Conservation (phyloP, 1,140 invertebrate species). For the Drosophila hydei region DNA sequence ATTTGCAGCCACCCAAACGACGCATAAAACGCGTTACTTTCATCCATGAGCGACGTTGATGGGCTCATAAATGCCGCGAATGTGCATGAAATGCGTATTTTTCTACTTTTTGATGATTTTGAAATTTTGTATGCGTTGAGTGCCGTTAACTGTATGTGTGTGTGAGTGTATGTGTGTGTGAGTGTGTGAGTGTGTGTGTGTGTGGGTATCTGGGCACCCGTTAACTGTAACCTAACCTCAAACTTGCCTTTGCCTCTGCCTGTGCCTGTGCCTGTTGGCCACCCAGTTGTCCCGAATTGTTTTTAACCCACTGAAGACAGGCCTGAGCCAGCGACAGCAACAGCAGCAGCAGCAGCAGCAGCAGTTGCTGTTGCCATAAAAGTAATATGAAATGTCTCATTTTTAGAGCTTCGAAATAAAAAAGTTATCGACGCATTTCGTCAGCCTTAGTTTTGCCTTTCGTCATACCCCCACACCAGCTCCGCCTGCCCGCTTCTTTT, state of each 20-base stretch:
- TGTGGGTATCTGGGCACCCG: conserved; percentile 24
- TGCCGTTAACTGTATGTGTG: conserved; percentile 67
- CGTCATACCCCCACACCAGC: not conserved
- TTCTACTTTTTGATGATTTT: conserved; percentile 83
- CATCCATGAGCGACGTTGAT: conserved; percentile 83
- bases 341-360: conserved; percentile 26
- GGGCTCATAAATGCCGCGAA: conserved; percentile 83
- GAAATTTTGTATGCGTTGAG: conserved; percentile 82
- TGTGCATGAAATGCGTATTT: conserved; percentile 83
- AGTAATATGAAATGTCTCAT: conserved; percentile 82
- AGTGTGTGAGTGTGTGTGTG: not conserved
- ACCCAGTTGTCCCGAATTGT: conserved; percentile 61
- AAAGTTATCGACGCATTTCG: conserved; percentile 78
- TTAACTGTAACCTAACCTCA: conserved; percentile 64
- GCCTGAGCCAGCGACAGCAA: not conserved
- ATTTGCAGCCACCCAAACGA: conserved; percentile 81
- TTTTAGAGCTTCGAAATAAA: conserved; percentile 82
- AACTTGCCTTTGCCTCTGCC: conserved; percentile 27
- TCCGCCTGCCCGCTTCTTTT: no score
- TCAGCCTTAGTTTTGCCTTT: conserved; percentile 31
- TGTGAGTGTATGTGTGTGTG: conserved; percentile 2
- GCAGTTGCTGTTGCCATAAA: conserved; percentile 77
- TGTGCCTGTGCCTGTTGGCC: not conserved
- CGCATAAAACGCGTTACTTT: conserved; percentile 82
- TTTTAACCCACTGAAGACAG: conserved; percentile 69